Conservation (phyloP, 2,113 vertebrate genomes). For the Monopterus albus region DNA sequence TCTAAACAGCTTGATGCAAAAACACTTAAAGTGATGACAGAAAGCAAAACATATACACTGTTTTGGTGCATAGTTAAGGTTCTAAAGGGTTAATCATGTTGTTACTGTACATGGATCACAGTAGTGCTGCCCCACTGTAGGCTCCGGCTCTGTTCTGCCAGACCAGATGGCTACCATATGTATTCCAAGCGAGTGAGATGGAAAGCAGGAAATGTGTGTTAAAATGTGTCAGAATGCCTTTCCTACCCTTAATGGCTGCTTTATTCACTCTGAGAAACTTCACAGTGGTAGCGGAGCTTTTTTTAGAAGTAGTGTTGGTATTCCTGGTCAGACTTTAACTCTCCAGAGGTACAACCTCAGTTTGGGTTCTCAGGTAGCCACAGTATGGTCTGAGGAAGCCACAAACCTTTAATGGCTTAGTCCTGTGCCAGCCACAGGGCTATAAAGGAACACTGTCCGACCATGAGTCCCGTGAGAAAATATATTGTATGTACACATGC, state of each 20-base stretch:
- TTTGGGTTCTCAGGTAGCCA: constrained; percentile 62
- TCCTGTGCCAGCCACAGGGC: constrained; percentile 37
- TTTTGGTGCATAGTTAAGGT: background rate
- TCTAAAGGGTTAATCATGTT: constrained; percentile 68
- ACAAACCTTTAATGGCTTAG: constrained; percentile 67
- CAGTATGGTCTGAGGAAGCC: constrained; percentile 57
- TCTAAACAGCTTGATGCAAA: background rate
- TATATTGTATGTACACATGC: constrained; percentile 5
- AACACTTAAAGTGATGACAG: background rate
- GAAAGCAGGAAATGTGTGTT: constrained; percentile 62
- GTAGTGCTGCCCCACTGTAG: constrained; percentile 57
- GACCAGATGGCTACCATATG: constrained; percentile 85
- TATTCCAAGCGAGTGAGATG: constrained; percentile 58
- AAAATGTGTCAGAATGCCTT: constrained; percentile 41
- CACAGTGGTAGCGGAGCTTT: constrained; percentile 15
- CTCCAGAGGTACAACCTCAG: constrained; percentile 34
- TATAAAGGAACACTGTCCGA: constrained; percentile 36
- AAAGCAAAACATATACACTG: background rate
- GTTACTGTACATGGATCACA: constrained; percentile 62
- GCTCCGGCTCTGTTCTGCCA: constrained; percentile 64
- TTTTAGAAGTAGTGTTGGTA: constrained; percentile 9
- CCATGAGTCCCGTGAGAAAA: constrained; percentile 35
- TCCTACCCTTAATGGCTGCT: constrained; percentile 32
- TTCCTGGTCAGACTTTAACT: constrained; percentile 17
- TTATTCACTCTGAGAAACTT: constrained; percentile 22